Conservation (phyloP, 1,140 invertebrate genomes). For the Ceratitis capitata region DNA sequence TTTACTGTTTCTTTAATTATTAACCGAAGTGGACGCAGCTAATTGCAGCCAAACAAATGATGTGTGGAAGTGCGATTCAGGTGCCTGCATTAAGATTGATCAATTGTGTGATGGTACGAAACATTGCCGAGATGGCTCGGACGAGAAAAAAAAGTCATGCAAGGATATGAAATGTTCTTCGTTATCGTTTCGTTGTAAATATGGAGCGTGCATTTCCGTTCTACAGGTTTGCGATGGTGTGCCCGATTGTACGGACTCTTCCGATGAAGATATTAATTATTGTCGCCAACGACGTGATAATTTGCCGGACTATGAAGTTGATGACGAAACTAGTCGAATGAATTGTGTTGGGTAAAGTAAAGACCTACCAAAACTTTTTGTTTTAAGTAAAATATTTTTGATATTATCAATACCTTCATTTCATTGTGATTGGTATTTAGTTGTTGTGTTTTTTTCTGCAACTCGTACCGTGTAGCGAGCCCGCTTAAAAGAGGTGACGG, state of each 20-base stretch:
- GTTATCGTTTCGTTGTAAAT: constrained; percentile 66
- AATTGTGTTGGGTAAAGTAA: not conserved
- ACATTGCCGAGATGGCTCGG: constrained; percentile 70
- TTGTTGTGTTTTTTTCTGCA: too few relatives aligned
- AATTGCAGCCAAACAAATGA: not conserved
- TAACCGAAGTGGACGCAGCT: not conserved
- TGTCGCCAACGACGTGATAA: not conserved
- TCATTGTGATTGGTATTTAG: too few relatives aligned
- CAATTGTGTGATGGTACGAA: constrained; percentile 57
- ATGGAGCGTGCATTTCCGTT: constrained; percentile 70
- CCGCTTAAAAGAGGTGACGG: too few relatives aligned
- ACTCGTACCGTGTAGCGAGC: too few relatives aligned
- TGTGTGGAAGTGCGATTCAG: constrained; percentile 48
- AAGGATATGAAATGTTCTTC: constrained; percentile 56
- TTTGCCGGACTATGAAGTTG: not conserved
- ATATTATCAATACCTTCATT: too few relatives aligned
- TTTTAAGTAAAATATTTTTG: too few relatives aligned
- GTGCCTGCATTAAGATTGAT: constrained; percentile 35
- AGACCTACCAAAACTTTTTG: not conserved
- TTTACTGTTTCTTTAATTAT: not conserved
- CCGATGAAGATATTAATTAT: constrained; percentile 70
- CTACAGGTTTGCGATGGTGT: constrained; percentile 69
- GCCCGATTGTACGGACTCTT: constrained; percentile 72
- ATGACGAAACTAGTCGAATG: not conserved
- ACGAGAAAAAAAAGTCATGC: constrained; percentile 67